phyloP scores from a whole-genome alignment of 2,113 vertebrate species.

The Vidua chalybeata region DNA sequence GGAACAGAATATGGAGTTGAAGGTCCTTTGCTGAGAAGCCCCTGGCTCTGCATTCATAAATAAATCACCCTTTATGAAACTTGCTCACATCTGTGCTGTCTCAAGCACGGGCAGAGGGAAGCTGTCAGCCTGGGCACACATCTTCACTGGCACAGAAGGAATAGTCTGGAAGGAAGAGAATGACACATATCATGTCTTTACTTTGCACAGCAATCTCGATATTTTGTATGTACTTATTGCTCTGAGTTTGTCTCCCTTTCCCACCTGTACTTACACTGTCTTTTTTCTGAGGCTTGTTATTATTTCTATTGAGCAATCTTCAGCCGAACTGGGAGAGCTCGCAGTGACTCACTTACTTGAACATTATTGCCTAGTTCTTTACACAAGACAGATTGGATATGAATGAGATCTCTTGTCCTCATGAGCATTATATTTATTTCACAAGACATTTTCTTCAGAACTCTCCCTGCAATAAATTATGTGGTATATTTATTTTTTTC shows the following conservation, averaged over 20 bases:
- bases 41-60: not conserved
- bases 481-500: constrained; percentile 67
- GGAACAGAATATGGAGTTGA: not conserved
- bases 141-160: not conserved
- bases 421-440: constrained; percentile 68
- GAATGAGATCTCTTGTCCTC: constrained; percentile 65
- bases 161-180: not conserved
- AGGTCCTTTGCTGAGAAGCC: not conserved
- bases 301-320: constrained; percentile 65
- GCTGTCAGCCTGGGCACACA: not conserved
- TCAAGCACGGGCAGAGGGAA: not conserved
- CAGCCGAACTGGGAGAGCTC: constrained; percentile 58
- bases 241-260: constrained; percentile 37
- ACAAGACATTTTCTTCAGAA: constrained; percentile 68
- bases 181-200: constrained; percentile 13
- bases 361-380: constrained; percentile 72
- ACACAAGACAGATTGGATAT: constrained; percentile 73
- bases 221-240: constrained; percentile 32
- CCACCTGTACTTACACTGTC: constrained; percentile 57
- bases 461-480: constrained; percentile 70
- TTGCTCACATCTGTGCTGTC: not conserved
- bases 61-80: not conserved
- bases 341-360: constrained; percentile 66
- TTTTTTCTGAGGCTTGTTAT: constrained; percentile 63
- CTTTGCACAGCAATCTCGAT: constrained; percentile 16